Evolutionary conservation across 1,140 invertebrate species (phyloP).

Genomic region (Drosophila kepulauana): DNA sequence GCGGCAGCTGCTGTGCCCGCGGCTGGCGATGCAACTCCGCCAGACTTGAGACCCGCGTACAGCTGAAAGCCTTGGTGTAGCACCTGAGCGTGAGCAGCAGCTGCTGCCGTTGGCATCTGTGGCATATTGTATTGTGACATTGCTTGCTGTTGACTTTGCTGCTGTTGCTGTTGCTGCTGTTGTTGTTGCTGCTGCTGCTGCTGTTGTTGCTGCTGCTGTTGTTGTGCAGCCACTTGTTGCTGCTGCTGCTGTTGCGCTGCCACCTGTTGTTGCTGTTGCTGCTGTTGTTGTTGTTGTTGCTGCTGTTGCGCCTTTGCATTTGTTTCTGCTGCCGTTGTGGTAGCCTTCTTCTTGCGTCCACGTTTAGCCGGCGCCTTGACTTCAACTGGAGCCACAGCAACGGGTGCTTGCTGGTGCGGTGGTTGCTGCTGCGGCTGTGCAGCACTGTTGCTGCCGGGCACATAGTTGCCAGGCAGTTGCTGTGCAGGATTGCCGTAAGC

Average conservation of each 20-base stretch:
- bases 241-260: constrained; percentile 26
- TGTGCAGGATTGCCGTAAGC: constrained; percentile 75
- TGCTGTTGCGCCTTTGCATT: constrained; percentile 63
- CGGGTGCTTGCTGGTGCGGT: constrained; percentile 33
- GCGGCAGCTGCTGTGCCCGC: constrained; percentile 32
- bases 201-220: constrained; percentile 33
- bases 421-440: constrained; percentile 53
- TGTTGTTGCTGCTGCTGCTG: constrained; percentile 56
- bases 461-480: constrained; percentile 76
- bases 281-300: constrained; percentile 58
- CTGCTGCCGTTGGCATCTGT: constrained; percentile 37
- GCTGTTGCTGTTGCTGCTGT: constrained; percentile 43
- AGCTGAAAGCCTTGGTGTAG: constrained; percentile 86
- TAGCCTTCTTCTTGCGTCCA: constrained; percentile 79
- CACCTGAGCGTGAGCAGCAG: constrained; percentile 69
- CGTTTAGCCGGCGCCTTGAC: constrained; percentile 78
- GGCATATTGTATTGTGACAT: constrained; percentile 69
- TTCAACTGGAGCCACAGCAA: constrained; percentile 39
- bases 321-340: constrained; percentile 72
- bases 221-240: constrained; percentile 48
- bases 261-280: constrained; percentile 54
- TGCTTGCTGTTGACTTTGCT: constrained; percentile 46
- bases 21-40: constrained; percentile 65
- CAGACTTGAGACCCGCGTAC: constrained; percentile 85
- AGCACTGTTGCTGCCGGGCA: constrained; percentile 54